These are phyloP conservation scores for Adelosebastes latens DNA, from an alignment of 2,797 vertebrate genomes.

Conservation along the genomic window DNA sequence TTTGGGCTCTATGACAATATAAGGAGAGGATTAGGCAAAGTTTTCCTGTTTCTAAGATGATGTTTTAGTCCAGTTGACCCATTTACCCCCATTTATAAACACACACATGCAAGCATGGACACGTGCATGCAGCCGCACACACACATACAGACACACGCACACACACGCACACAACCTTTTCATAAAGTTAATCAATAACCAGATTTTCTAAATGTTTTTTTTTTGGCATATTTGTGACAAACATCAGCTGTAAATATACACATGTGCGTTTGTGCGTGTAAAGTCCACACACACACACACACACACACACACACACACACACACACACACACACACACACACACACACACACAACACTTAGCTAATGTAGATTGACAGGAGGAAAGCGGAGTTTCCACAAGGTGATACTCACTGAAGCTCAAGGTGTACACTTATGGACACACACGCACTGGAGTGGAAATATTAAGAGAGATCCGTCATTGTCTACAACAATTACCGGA, in stretches of 20 bases:
- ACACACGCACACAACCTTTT: not conserved
- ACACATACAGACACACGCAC: not conserved
- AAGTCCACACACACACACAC: not conserved
- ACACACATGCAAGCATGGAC: not conserved
- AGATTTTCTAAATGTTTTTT: not conserved
- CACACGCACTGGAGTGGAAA: conserved; percentile 45
- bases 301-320: not conserved
- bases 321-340: not conserved
- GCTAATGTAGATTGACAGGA: conserved; percentile 58
- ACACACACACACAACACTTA: conserved; percentile 32
- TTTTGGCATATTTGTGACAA: not conserved
- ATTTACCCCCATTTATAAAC: conserved; percentile 43
- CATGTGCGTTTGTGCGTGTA: not conserved
- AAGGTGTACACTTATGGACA: conserved; percentile 25
- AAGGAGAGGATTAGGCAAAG: conserved; percentile 66
- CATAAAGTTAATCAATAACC: not conserved
- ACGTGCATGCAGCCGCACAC: not conserved
- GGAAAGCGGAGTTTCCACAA: conserved; percentile 71
- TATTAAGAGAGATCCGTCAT: conserved; percentile 19
- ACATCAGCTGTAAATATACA: not conserved
- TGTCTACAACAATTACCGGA: conserved; percentile 39
- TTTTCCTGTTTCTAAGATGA: conserved; percentile 68
- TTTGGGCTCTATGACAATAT: conserved; percentile 62
- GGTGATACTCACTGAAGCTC: conserved; percentile 33
- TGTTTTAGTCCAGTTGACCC: conserved; percentile 54